Percentiles rank a stretch among this genome's conserved stretches.
Conservation (phyloP, 2,888 invertebrate species). For the Cataglyphis rosenhaueri region DNA sequence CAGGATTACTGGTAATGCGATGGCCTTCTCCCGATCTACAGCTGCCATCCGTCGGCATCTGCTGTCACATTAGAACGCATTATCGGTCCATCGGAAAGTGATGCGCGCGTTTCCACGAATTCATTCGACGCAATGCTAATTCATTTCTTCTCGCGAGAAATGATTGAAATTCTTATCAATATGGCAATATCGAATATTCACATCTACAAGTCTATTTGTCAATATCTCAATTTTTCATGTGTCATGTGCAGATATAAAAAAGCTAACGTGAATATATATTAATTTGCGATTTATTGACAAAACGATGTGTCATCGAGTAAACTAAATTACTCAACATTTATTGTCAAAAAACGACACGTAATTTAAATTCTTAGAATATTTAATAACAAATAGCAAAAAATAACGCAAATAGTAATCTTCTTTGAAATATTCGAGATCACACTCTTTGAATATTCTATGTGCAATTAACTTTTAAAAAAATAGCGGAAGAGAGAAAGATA, state of each 20-base stretch:
- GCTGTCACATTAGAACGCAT: constrained; percentile 59
- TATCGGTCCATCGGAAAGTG: constrained; percentile 33
- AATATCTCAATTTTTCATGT: background rate
- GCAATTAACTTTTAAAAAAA: background rate
- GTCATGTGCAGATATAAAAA: background rate
- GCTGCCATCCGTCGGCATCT: constrained; percentile 71
- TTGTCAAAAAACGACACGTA: background rate
- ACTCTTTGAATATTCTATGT: background rate
- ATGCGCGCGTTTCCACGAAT: constrained; percentile 26
- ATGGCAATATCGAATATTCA: background rate
- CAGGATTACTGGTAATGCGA: constrained; percentile 60
- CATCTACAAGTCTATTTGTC: background rate
- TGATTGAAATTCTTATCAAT: background rate
- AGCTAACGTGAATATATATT: background rate
- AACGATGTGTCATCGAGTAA: background rate
- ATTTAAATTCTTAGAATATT: constrained; percentile 7
- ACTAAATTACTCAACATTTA: background rate
- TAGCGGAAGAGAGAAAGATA: background rate
- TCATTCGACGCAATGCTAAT: background rate
- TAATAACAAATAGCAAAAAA: background rate
- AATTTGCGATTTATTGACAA: background rate
- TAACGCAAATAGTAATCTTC: background rate
- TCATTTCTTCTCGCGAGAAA: background rate
- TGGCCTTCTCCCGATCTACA: constrained; percentile 51
- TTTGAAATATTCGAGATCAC: background rate